These are phyloP conservation scores for Epinephelus lanceolatus DNA, from an alignment of 2,113 vertebrate genomes.

Conservation along the genomic window DNA sequence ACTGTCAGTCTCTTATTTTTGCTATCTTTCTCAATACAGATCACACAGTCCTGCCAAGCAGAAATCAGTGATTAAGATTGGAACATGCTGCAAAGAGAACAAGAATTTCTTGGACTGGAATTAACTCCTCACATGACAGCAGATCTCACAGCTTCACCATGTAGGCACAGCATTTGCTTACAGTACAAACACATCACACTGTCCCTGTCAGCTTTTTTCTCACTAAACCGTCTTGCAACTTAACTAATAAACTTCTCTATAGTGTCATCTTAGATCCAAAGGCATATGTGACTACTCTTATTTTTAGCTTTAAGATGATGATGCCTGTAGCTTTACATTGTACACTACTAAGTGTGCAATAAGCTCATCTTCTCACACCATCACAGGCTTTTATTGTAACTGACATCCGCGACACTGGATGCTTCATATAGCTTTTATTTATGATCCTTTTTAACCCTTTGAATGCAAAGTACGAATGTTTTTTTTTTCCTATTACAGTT, in stretches of 20 bases:
- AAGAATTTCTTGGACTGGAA: conserved; percentile 12
- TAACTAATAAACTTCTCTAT: not conserved
- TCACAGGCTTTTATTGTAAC: not conserved
- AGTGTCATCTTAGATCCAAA: not conserved
- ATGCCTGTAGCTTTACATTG: not conserved
- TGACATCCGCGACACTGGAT: not conserved
- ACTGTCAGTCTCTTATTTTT: conserved; percentile 34
- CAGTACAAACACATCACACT: not conserved
- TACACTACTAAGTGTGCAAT: not conserved
- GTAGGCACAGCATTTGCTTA: not conserved
- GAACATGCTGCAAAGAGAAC: not conserved
- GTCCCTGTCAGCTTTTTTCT: not conserved
- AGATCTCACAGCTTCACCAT: not conserved
- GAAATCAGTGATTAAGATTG: conserved; percentile 22
- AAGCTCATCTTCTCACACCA: not conserved
- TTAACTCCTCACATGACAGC: not conserved
- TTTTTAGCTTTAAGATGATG: not conserved
- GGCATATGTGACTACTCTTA: not conserved
- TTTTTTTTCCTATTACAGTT: not conserved
- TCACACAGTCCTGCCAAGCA: not conserved
- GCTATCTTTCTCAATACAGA: conserved; percentile 4
- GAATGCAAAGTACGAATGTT: not conserved
- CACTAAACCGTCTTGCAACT: not conserved
- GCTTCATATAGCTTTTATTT: not conserved
- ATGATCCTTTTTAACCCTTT: not conserved